Conservation (phyloP, 2,888 invertebrate species). For the Sphaeridia pumilis region DNA sequence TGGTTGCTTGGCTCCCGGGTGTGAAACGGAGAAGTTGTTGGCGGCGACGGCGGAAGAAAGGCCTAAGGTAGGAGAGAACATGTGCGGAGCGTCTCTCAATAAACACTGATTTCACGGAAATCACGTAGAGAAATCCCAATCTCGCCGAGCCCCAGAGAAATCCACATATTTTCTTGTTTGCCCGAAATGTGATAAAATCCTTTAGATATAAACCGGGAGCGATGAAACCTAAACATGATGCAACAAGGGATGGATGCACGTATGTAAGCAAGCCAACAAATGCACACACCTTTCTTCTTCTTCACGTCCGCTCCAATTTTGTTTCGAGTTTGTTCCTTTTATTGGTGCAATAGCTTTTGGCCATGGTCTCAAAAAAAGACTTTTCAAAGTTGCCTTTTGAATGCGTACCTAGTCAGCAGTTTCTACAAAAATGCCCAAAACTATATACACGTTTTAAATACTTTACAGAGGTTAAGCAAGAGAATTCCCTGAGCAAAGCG, state of each 20-base stretch:
- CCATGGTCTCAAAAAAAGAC: conserved; percentile 11
- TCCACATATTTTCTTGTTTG: conserved; percentile 34
- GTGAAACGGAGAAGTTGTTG: background rate
- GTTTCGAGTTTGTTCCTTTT: conserved; percentile 33
- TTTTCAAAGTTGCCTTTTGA: background rate
- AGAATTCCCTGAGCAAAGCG: too few relatives aligned
- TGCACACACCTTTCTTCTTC: conserved; percentile 5
- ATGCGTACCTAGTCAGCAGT: too few relatives aligned
- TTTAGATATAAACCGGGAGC: conserved; percentile 22
- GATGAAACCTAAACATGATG: too few relatives aligned
- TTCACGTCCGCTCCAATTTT: conserved; percentile 30
- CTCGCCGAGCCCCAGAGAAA: conserved; percentile 21
- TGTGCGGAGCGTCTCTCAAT: conserved; percentile 34
- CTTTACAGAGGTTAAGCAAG: too few relatives aligned
- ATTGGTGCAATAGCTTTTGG: conserved; percentile 24
- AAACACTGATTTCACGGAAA: conserved; percentile 34
- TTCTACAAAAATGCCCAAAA: too few relatives aligned
- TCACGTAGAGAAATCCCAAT: conserved; percentile 27
- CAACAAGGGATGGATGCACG: too few relatives aligned
- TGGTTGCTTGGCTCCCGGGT: background rate
- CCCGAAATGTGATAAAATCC: conserved; percentile 27
- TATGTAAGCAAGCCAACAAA: background rate
- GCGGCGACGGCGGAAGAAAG: background rate
- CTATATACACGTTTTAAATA: too few relatives aligned
- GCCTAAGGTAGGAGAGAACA: conserved; percentile 10